phyloP scores from a whole-genome alignment of 2,113 vertebrate genomes.

The Silurus asotus region DNA sequence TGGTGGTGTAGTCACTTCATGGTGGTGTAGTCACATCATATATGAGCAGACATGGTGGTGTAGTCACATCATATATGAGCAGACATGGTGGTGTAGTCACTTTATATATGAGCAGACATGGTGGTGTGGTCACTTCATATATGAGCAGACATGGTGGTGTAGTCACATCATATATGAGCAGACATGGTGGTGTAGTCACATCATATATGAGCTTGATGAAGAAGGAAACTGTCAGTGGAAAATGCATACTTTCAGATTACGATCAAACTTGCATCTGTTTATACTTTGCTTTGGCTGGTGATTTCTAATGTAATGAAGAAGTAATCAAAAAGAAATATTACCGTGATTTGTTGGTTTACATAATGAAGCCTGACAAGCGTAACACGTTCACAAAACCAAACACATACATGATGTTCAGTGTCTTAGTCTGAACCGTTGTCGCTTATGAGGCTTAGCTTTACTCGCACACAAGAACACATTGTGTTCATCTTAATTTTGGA shows the following conservation, averaged over 20 bases:
- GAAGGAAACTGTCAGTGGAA: neutral
- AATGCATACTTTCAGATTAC: neutral
- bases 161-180: neutral
- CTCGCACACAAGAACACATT: neutral
- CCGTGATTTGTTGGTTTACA: neutral
- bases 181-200: neutral
- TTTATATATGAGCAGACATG: too few relatives aligned
- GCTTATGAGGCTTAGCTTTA: neutral
- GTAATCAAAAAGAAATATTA: conserved; percentile 10
- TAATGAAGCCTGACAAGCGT: neutral
- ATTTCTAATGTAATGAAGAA: neutral
- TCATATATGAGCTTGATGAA: neutral
- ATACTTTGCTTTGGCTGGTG: conserved; percentile 18
- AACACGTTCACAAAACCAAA: neutral
- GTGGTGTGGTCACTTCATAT: neutral
- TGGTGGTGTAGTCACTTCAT: too few relatives aligned
- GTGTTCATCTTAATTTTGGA: conserved; percentile 26
- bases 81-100: too few relatives aligned
- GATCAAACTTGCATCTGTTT: conserved; percentile 39
- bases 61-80: too few relatives aligned
- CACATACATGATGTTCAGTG: neutral
- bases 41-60: too few relatives aligned
- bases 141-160: neutral
- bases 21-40: too few relatives aligned
- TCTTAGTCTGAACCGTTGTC: neutral